phyloP scores from a whole-genome alignment of 2,113 vertebrate species.

The Cottus gobio region DNA sequence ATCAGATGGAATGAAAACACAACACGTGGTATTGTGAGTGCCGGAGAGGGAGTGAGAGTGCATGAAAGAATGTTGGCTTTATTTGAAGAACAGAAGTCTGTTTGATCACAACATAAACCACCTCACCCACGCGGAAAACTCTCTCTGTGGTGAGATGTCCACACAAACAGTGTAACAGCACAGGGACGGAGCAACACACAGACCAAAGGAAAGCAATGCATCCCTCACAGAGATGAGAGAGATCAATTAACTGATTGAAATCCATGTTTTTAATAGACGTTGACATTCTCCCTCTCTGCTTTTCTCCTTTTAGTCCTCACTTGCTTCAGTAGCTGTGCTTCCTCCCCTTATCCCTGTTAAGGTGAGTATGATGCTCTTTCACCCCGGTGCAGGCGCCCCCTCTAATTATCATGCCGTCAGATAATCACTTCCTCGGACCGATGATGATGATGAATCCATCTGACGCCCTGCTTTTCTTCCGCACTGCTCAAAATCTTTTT shows the following conservation, averaged over 20 bases:
- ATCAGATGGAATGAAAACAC: not conserved
- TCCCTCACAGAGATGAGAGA: conserved; percentile 46
- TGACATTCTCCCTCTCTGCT: conserved; percentile 38
- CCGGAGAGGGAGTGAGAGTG: not conserved
- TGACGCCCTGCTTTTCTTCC: conserved; percentile 14
- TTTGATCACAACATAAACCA: conserved; percentile 1
- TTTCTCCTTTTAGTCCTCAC: conserved; percentile 5
- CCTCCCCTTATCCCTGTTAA: conserved; percentile 5
- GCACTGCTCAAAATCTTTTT: conserved; percentile 21
- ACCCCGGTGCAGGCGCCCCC: conserved; percentile 14
- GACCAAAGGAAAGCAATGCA: conserved; percentile 36
- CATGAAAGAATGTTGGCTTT: not conserved
- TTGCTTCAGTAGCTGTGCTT: conserved; percentile 25
- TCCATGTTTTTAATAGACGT: conserved; percentile 42
- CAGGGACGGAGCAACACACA: conserved; percentile 11
- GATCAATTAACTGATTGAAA: conserved; percentile 44
- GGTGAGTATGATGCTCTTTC: conserved; percentile 16
- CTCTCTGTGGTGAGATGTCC: not conserved
- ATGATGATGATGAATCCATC: conserved; percentile 56
- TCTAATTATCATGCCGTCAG: conserved; percentile 43
- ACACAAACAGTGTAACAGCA: conserved; percentile 1
- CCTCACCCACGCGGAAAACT: not conserved
- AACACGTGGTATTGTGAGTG: not conserved
- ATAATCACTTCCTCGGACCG: conserved; percentile 36
- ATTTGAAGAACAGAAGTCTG: not conserved